Conservation (phyloP, 1,140 invertebrate genomes). For the Camponotus pennsylvanicus region DNA sequence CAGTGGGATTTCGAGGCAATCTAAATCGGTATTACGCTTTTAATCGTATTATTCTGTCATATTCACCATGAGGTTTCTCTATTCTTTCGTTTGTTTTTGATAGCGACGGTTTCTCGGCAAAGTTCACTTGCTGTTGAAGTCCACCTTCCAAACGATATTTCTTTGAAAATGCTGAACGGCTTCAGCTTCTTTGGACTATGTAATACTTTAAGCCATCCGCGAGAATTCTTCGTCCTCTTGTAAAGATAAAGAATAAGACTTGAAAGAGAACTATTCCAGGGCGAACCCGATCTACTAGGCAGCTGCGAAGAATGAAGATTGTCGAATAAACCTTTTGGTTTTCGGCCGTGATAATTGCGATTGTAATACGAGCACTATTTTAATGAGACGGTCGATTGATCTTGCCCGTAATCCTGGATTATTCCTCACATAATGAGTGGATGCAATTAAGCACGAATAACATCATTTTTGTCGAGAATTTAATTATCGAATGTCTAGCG, state of each 20-base stretch:
- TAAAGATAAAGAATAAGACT: slow-evolving; percentile 40
- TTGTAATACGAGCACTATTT: slow-evolving; percentile 33
- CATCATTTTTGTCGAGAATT: slow-evolving; percentile 1
- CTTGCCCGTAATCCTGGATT: slow-evolving; percentile 4
- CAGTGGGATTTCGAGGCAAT: background rate
- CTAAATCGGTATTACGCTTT: slow-evolving; percentile 37
- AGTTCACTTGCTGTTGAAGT: slow-evolving; percentile 22
- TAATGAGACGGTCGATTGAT: slow-evolving; percentile 53
- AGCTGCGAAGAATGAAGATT: slow-evolving; percentile 18
- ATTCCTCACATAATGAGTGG: slow-evolving; percentile 32
- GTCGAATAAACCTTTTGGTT: slow-evolving; percentile 4
- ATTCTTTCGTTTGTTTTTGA: background rate
- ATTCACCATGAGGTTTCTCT: background rate
- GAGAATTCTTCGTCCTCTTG: slow-evolving; percentile 64
- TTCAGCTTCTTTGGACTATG: slow-evolving; percentile 65
- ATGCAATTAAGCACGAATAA: slow-evolving; percentile 27
- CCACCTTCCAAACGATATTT: slow-evolving; percentile 70
- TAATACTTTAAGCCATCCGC: slow-evolving; percentile 68
- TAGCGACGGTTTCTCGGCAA: slow-evolving; percentile 2
- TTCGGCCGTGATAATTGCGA: slow-evolving; percentile 42
- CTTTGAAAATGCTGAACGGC: slow-evolving; percentile 69
- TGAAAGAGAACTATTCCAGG: slow-evolving; percentile 33
- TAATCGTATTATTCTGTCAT: slow-evolving; percentile 9
- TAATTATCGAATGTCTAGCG: slow-evolving; percentile 4
- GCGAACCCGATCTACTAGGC: slow-evolving; percentile 36